Conservation (phyloP, 1,140 invertebrate genomes). For the Microplitis mediator region DNA sequence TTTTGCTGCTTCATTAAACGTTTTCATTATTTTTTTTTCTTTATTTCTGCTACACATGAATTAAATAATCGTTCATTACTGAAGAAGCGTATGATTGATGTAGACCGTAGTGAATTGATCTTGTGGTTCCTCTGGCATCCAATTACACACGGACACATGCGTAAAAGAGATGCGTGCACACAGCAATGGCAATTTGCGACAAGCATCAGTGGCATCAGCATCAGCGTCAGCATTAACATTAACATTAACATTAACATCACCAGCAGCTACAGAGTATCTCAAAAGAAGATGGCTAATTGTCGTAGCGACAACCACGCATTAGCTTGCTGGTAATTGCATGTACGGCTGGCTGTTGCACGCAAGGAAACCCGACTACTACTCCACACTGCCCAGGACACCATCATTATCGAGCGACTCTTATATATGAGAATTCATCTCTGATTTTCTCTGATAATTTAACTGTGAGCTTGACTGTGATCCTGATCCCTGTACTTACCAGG, state of each 20-base stretch:
- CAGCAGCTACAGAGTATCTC: neutral
- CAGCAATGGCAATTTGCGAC: constrained; percentile 34
- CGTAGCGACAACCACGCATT: constrained; percentile 42
- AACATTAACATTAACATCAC: too few species aligned
- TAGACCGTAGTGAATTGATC: neutral
- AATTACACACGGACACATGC: constrained; percentile 28
- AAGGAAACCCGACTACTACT: constrained; percentile 6
- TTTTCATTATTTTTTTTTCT: neutral
- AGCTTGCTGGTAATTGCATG: constrained; percentile 40
- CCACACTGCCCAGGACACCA: constrained; percentile 18
- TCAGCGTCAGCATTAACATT: too few species aligned
- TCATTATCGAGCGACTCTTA: constrained; percentile 38
- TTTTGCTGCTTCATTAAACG: neutral
- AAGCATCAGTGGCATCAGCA: neutral
- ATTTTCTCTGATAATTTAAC: neutral
- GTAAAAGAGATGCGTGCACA: too few species aligned
- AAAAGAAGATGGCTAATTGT: constrained; percentile 40
- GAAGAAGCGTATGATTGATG: neutral
- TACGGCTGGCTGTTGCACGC: constrained; percentile 37
- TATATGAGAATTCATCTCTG: neutral
- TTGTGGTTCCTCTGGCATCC: constrained; percentile 2
- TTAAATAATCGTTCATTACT: constrained; percentile 5
- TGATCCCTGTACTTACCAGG: neutral
- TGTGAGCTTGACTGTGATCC: too few species aligned
- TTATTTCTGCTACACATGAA: neutral